phyloP scores from a whole-genome alignment of 1,140 invertebrate species.

The Lycorma delicatula region DNA sequence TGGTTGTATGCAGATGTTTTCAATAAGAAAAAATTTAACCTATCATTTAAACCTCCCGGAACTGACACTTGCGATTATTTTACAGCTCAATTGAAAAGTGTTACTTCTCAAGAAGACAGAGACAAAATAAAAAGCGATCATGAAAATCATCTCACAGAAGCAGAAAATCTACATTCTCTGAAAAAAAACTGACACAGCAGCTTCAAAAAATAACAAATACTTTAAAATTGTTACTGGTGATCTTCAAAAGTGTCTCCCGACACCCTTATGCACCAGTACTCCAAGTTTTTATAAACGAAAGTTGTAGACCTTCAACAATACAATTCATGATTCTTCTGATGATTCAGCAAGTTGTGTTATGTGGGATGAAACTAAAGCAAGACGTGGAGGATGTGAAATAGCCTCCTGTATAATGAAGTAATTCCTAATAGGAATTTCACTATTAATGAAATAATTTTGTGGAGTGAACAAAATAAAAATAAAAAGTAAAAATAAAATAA shows the following conservation, averaged over 20 bases:
- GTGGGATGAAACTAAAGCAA: constrained; percentile 16
- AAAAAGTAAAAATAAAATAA: constrained; percentile 8
- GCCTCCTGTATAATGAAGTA: constrained; percentile 14
- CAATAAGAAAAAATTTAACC: constrained; percentile 8
- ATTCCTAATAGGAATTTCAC: too few species aligned
- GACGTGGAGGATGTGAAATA: constrained; percentile 14
- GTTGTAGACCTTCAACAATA: constrained; percentile 13
- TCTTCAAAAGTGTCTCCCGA: constrained; percentile 16
- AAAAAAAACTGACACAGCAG: constrained; percentile 15
- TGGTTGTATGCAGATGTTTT: constrained; percentile 3
- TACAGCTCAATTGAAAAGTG: constrained; percentile 10
- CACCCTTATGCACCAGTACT: constrained; percentile 8
- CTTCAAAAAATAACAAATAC: background rate
- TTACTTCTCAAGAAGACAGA: constrained; percentile 7
- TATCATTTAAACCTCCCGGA: constrained; percentile 10
- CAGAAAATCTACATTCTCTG: constrained; percentile 6
- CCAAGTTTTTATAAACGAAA: constrained; percentile 14
- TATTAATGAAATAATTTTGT: too few species aligned
- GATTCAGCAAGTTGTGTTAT: constrained; percentile 7
- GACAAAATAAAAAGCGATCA: constrained; percentile 9
- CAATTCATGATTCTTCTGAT: constrained; percentile 12
- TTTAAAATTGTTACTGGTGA: constrained; percentile 12
- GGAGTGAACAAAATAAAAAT: background rate
- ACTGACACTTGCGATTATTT: constrained; percentile 15
- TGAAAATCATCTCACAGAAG: background rate